Evolutionary conservation across 2,113 vertebrate genomes (phyloP).

Genomic region (Bufo bufo): DNA sequence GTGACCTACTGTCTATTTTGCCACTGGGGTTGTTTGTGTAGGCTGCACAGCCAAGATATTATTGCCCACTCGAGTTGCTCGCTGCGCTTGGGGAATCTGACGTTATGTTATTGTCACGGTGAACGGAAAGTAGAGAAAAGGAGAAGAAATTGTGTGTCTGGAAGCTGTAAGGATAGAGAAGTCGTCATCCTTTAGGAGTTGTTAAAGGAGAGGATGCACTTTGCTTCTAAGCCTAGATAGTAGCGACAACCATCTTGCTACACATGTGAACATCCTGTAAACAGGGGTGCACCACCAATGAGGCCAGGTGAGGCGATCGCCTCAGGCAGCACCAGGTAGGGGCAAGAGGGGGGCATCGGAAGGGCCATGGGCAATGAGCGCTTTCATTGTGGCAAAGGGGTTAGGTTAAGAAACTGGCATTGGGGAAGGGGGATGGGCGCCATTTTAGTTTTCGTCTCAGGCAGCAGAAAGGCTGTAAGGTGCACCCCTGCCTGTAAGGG

Average conservation of each 20-base stretch:
- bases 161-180: background rate
- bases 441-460: no score
- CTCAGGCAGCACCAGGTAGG: no score
- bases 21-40: slow-evolving; percentile 10
- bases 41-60: background rate
- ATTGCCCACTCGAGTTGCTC: background rate
- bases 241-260: background rate
- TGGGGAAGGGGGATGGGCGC: no score
- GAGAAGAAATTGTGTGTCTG: background rate
- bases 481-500: no score
- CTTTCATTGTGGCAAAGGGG: no score
- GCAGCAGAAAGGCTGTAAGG: no score
- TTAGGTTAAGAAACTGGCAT: no score
- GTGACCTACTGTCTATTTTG: background rate
- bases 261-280: background rate
- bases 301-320: no score
- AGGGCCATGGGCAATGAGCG: no score
- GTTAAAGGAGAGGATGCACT: background rate
- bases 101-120: background rate
- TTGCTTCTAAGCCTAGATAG: background rate
- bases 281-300: background rate
- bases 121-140: background rate
- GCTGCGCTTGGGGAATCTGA: background rate
- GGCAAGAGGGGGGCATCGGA: no score
- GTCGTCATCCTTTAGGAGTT: background rate